phyloP scores from a whole-genome alignment of 2,888 invertebrate genomes.

The Drosophila pegasa region DNA sequence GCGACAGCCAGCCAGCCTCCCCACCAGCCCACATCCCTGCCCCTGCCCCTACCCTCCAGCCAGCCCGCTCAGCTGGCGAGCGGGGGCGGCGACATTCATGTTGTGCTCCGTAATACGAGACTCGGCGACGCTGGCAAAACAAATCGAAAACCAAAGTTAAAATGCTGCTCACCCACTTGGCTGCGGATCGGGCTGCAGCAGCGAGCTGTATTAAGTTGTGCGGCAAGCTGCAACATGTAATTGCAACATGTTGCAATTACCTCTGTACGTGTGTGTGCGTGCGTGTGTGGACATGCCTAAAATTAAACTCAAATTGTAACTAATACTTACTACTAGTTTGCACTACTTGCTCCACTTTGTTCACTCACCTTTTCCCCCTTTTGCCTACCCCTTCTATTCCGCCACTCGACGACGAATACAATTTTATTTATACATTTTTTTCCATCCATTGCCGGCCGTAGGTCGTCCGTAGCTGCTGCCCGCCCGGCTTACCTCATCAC shows the following conservation, averaged over 20 bases:
- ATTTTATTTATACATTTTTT: slow-evolving; percentile 58
- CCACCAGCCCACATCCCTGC: slow-evolving; percentile 5
- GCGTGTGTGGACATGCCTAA: slow-evolving; percentile 64
- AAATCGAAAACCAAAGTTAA: slow-evolving; percentile 81
- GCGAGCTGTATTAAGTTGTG: slow-evolving; percentile 38
- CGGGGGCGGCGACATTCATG: slow-evolving; percentile 54
- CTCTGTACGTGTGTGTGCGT: background rate
- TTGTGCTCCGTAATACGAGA: slow-evolving; percentile 63
- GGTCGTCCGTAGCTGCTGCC: slow-evolving; percentile 39
- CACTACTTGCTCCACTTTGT: slow-evolving; percentile 53
- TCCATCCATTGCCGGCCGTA: slow-evolving; percentile 68
- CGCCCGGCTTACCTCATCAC: slow-evolving; percentile 81
- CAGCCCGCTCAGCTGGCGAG: background rate
- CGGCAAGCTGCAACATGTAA: slow-evolving; percentile 31
- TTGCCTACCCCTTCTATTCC: background rate
- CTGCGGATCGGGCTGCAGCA: slow-evolving; percentile 58
- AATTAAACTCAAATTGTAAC: slow-evolving; percentile 79
- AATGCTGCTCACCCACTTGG: slow-evolving; percentile 81
- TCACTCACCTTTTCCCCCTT: slow-evolving; percentile 32
- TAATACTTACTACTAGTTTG: slow-evolving; percentile 58
- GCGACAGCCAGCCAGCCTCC: slow-evolving; percentile 32
- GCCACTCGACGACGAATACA: slow-evolving; percentile 24
- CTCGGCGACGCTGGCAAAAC: slow-evolving; percentile 54
- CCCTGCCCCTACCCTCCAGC: background rate
- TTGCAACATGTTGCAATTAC: slow-evolving; percentile 31